Base-by-base conservation (phyloP, 2,797 vertebrate genomes). In the Taeniopygia guttata region DNA sequence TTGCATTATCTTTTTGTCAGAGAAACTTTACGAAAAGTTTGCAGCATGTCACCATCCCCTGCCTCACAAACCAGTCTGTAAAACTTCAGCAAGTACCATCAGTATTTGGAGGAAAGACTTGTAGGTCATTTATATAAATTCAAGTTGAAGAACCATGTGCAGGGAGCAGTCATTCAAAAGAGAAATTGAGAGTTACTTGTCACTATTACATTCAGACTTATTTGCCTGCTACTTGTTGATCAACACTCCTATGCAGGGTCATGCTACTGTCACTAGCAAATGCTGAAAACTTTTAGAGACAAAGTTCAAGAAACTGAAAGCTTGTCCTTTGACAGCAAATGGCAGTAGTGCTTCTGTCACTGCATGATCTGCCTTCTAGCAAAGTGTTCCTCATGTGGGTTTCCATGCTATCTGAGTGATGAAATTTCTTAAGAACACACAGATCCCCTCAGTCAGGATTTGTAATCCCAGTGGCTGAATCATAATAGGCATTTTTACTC, bases 1-100 rank as follows among this genome's bases (percentile, higher is more conserved):
- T 23, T 89, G n/a, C 32, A 56, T 77, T 68, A 81, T 26, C 22
- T 78, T 86, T 77, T 69, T 55, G 69, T 51, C n/a, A 75, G 55
- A 91, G 64, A 48, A 76, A 59, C 20, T 86, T 69, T 48, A 73
- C 5, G 5, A 52, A 30, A 91, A 34, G 29, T 72, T 87, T 78
- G 63, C 0, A 11, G 54, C 5, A 0, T 73, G 27, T 55, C 1
- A 0, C 54, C 10, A 8, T 11, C 13, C 20, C 32, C 27, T 60
- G 66, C 40, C 18, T 34, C 48, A n/a, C 29, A 84, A 84, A 55
- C 7, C 36, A 40, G 5, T 2, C 11, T 43, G 36, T 36, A 66
- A 91, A 84, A 43, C 48, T 85, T 55, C 60, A 94, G 84, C 66
- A 89, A 78, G 49, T 81, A 67, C 27, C 29, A 77, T 8, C 11